These are phyloP conservation scores for Troides helena DNA, from an alignment of 2,888 invertebrate species.

Conservation along the genomic window DNA sequence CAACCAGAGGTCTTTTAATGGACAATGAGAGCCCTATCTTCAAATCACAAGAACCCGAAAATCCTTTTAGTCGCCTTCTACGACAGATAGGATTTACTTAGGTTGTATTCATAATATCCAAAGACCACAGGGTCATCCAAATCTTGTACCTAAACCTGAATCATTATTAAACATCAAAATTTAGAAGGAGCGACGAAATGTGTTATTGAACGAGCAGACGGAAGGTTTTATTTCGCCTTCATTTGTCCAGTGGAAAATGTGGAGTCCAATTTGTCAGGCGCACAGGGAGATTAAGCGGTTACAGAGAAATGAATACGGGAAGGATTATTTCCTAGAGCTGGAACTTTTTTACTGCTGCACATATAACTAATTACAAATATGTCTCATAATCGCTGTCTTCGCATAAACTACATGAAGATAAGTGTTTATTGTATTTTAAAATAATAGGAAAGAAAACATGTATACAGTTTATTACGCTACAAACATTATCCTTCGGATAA, in stretches of 20 bases:
- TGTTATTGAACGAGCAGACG: conserved; percentile 15
- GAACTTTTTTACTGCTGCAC: conserved; percentile 23
- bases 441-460: not conserved
- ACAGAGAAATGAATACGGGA: conserved; percentile 29
- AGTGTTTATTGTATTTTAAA: not conserved
- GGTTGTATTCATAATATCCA: no score
- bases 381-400: conserved; percentile 2
- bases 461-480: no score
- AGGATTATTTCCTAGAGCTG: conserved; percentile 26
- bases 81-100: no score
- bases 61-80: no score
- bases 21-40: no score
- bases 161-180: not conserved
- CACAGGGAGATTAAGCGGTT: conserved; percentile 31
- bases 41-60: no score
- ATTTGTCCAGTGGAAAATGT: conserved; percentile 31
- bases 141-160: not conserved
- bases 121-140: not conserved
- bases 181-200: conserved; percentile 17
- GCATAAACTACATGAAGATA: not conserved
- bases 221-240: conserved; percentile 29
- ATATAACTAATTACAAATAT: conserved; percentile 27
- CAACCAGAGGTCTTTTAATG: no score
- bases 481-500: no score
- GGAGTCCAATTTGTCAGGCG: conserved; percentile 29